Evolutionary conservation across 2,113 vertebrate genomes (phyloP).

Genomic region (Todiramphus saurophagus): DNA sequence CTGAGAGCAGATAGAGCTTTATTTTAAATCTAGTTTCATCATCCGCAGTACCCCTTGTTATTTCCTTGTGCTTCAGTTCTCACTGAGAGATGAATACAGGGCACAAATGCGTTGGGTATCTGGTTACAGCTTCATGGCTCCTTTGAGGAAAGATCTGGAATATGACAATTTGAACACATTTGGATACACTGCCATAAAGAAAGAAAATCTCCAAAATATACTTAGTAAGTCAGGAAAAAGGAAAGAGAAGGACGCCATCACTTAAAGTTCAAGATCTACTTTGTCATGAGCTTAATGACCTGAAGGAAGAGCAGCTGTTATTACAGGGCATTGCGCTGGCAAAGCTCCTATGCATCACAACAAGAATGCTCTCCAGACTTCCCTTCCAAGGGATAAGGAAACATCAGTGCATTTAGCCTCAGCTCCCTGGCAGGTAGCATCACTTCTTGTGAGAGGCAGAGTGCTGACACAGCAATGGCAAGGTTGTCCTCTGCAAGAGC

Average conservation of each 20-base stretch:
- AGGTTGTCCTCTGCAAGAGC: background rate
- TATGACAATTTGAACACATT: background rate
- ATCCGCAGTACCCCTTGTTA: background rate
- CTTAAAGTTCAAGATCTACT: background rate
- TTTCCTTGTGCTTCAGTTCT: background rate
- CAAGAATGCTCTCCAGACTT: slow-evolving; percentile 13
- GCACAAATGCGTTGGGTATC: background rate
- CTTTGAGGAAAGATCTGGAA: background rate
- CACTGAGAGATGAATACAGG: background rate
- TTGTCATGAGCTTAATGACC: slow-evolving; percentile 21
- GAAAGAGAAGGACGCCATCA: background rate
- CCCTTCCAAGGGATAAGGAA: slow-evolving; percentile 37
- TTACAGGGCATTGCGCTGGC: slow-evolving; percentile 1
- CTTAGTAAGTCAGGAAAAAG: background rate
- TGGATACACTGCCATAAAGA: background rate
- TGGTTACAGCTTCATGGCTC: background rate
- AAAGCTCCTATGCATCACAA: background rate
- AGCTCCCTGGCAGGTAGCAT: slow-evolving; percentile 5
- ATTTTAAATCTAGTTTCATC: background rate
- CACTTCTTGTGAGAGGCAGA: slow-evolving; percentile 14
- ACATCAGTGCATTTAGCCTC: background rate
- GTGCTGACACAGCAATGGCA: background rate
- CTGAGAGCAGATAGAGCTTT: background rate
- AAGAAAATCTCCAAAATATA: background rate
- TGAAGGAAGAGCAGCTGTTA: background rate